Percentiles rank a stretch among this genome's conserved stretches.
Conservation (phyloP, 92 coral and sea anemone genomes). For the Zoanthus sociatus region DNA sequence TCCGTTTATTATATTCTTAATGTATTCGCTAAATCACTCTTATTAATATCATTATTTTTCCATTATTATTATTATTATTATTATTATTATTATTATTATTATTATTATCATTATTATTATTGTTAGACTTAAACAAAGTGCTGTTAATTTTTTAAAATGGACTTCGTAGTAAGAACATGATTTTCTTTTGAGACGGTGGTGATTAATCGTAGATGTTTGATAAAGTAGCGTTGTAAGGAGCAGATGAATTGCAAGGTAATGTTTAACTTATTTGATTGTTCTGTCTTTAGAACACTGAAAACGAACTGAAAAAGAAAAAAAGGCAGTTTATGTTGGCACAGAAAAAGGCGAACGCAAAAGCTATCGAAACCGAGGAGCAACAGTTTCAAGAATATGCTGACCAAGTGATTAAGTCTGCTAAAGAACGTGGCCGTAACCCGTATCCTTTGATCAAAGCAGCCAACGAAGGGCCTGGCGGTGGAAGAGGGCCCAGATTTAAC, state of each 20-base stretch:
- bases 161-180: too few species aligned
- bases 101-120: too few species aligned
- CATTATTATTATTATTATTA: neutral
- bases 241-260: neutral
- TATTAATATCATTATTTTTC: too few species aligned
- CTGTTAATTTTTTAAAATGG: too few species aligned
- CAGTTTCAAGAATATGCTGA: slow-evolving; percentile 93
- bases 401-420: slow-evolving; percentile 83
- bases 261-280: neutral
- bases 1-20: too few species aligned
- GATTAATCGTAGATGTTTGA: neutral
- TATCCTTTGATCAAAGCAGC: slow-evolving; percentile 98
- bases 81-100: too few species aligned
- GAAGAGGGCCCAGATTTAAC: slow-evolving; percentile 93
- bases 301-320: slow-evolving; percentile 51
- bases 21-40: too few species aligned
- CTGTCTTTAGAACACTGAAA: slow-evolving; percentile 69
- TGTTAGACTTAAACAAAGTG: too few species aligned
- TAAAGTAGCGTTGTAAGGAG: neutral
- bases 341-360: slow-evolving; percentile 77
- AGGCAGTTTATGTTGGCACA: slow-evolving; percentile 64
- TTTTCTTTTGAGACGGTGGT: too few species aligned
- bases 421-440: slow-evolving; percentile 88
- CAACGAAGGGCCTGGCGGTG: slow-evolving; percentile 97
- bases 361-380: slow-evolving; percentile 76